Conservation (phyloP, 37 sponge, comb jelly and placozoan genomes). For the Beroe ovata region DNA sequence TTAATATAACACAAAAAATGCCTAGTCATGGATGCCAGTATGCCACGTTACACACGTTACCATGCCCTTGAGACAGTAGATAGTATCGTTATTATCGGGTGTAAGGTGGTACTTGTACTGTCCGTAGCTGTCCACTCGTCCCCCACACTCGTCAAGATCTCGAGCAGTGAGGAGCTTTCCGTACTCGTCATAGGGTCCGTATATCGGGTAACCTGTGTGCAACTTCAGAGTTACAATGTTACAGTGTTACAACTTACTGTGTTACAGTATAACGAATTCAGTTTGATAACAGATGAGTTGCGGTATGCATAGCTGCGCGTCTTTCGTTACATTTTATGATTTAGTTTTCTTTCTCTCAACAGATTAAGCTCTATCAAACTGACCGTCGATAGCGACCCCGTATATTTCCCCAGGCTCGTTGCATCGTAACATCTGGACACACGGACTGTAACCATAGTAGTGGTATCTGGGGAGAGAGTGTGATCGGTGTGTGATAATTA, state of each 20-base stretch:
- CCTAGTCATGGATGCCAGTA: too few species aligned
- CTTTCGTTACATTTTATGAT: too few species aligned
- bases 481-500: too few species aligned
- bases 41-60: too few species aligned
- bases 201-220: slow-evolving; percentile 47
- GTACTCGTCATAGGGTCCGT: slow-evolving; percentile 26
- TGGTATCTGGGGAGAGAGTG: slow-evolving; percentile 62
- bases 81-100: not conserved
- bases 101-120: slow-evolving; percentile 40
- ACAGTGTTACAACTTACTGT: too few species aligned
- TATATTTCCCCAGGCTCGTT: not conserved
- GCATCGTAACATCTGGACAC: slow-evolving; percentile 4
- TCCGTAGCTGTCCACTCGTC: slow-evolving; percentile 23
- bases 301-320: too few species aligned
- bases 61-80: slow-evolving; percentile 52
- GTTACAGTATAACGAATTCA: too few species aligned
- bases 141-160: slow-evolving; percentile 62
- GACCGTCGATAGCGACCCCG: slow-evolving; percentile 64
- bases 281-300: too few species aligned
- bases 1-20: too few species aligned
- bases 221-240: too few species aligned
- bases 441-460: slow-evolving; percentile 54
- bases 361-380: too few species aligned
- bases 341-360: too few species aligned
- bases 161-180: not conserved